Percentiles rank a stretch among this genome's conserved stretches.
These are phyloP conservation scores for Zygaena filipendulae DNA, from an alignment of 2,888 invertebrate genomes.

Conservation along the genomic window DNA sequence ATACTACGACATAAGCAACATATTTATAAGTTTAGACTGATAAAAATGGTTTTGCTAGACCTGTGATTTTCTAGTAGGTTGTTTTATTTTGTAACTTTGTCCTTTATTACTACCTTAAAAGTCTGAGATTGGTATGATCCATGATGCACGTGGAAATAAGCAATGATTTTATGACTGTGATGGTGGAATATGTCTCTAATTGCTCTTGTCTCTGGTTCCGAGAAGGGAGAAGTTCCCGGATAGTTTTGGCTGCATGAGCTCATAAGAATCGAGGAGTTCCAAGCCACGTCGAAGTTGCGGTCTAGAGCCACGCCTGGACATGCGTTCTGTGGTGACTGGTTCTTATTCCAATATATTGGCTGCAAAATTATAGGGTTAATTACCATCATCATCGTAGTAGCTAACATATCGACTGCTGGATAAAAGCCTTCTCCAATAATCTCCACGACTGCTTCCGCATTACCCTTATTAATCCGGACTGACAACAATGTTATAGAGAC, in stretches of 20 bases:
- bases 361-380: too few relatives aligned
- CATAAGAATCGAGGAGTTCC: slow-evolving; percentile 23
- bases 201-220: slow-evolving; percentile 40
- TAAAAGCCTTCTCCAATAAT: too few relatives aligned
- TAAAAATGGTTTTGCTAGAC: too few relatives aligned
- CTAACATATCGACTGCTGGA: too few relatives aligned
- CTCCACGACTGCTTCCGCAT: too few relatives aligned
- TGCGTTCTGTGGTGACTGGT: slow-evolving; percentile 35
- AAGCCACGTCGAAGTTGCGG: slow-evolving; percentile 47
- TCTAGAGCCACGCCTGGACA: slow-evolving; percentile 46
- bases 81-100: neutral
- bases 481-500: too few relatives aligned
- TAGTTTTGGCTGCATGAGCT: slow-evolving; percentile 40
- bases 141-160: slow-evolving; percentile 44
- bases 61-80: too few relatives aligned
- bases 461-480: too few relatives aligned
- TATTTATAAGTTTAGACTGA: too few relatives aligned
- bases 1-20: too few relatives aligned
- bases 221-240: slow-evolving; percentile 38
- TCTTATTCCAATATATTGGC: slow-evolving; percentile 25
- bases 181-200: slow-evolving; percentile 37
- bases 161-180: slow-evolving; percentile 41
- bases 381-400: too few relatives aligned
- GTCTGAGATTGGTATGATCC: slow-evolving; percentile 19
- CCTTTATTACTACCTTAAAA: slow-evolving; percentile 27